Base-by-base conservation (phyloP, 2,888 invertebrate species). In the Prosopocoilus inquinatus region DNA sequence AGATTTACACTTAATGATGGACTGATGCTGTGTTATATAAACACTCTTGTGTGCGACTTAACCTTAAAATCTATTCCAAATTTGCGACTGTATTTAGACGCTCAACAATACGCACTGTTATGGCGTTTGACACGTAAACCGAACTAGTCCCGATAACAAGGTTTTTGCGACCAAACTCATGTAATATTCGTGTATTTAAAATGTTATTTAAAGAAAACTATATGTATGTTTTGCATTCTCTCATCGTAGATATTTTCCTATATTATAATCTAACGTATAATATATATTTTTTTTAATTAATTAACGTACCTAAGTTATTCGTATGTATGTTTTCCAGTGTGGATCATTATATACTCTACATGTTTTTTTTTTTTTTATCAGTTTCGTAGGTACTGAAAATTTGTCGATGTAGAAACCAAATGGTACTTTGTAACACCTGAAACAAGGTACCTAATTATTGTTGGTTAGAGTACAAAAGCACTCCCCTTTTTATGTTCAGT, bases 271-370 rank as follows among this genome's bases (percentile, higher is more conserved):
- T 70, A 67, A 65, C 16, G 41, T 41, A 43, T 50, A 41, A 13
- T 43, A 36, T 15, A 38, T 38, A 43, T 20, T 50, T 43, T 59
- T 69, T 68, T 68, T 73, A 70, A 66, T 71, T 71, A 59, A 71
- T 74, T 72, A 71, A 73, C 63, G 71, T 72, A 73, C 74, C 70
- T 73, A 70, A 70, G 72, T 73, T 72, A 28, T 28, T 71, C 72
- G 70, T 72, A 71, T 73, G 72, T 73, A 70, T 66, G 67, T 68
- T 71, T 68, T 70, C 61, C 71, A 67, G 70, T 72, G 71, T 68
- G 71, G 72, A 64, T 63, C 53, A 63, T 58, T 57, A 59, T 59
- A 60, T 61, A 63, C 60, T 64, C 61, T 63, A 58, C 62, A 58
- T 60, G 20, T 28, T 28, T 28, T 28, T 28, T 28, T 28, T 28